Conservation (phyloP, 2,113 vertebrate species). For the Syngnathus scovelli region DNA sequence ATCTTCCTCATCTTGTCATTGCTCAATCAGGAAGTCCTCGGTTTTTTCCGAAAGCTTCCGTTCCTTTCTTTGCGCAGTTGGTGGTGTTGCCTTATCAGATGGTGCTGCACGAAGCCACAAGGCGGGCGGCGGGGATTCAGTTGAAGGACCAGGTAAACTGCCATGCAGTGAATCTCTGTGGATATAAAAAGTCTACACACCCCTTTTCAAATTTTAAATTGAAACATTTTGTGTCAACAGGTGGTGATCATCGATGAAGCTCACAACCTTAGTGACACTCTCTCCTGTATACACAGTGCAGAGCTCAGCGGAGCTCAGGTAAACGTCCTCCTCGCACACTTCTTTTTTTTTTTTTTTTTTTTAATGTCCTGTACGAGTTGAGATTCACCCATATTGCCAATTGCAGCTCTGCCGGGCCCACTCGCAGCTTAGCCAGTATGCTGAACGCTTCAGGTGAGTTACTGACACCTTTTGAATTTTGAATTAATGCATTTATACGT, state of each 20-base stretch:
- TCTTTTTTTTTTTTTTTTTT: background rate
- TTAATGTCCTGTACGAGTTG: background rate
- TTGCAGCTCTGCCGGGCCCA: slow-evolving; percentile 85
- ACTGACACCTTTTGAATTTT: background rate
- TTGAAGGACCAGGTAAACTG: slow-evolving; percentile 82
- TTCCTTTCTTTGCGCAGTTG: slow-evolving; percentile 67
- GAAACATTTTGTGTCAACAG: slow-evolving; percentile 22
- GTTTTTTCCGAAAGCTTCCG: background rate
- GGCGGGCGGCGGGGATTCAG: slow-evolving; percentile 82
- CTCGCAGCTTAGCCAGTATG: slow-evolving; percentile 88
- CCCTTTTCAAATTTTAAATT: no score
- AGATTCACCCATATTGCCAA: slow-evolving; percentile 6
- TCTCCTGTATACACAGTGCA: slow-evolving; percentile 81
- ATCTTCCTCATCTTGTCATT: background rate
- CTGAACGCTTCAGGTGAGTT: slow-evolving; percentile 85
- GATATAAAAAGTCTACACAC: background rate
- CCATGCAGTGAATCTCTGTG: background rate
- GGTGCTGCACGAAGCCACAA: slow-evolving; percentile 84
- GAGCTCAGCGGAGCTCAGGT: slow-evolving; percentile 90
- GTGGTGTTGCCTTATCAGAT: slow-evolving; percentile 97
- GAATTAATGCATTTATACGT: background rate
- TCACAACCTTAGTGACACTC: slow-evolving; percentile 92
- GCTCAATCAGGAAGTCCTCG: background rate
- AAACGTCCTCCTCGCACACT: background rate
- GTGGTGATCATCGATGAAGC: slow-evolving; percentile 88